Percentiles rank a stretch among this genome's conserved stretches.
Conservation (phyloP, 1,140 invertebrate species). For the Chironomus striatipennis region DNA sequence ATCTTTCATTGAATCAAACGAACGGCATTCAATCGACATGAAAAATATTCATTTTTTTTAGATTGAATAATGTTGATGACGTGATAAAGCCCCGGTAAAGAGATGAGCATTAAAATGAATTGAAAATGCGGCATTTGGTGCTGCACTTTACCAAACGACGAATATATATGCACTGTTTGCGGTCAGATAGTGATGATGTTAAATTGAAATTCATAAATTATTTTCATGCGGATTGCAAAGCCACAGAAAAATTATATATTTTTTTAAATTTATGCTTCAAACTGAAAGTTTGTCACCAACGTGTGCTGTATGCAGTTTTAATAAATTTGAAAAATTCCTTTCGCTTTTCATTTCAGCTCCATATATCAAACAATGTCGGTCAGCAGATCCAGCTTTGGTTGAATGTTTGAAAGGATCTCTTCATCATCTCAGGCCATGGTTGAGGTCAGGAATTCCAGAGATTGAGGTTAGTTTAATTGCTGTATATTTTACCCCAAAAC, state of each 20-base stretch:
- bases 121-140: neutral
- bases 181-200: neutral
- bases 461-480: conserved; percentile 41
- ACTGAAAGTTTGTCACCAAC: neutral
- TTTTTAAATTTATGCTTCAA: neutral
- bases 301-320: neutral
- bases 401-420: conserved; percentile 52
- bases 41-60: neutral
- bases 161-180: neutral
- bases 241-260: neutral
- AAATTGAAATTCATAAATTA: neutral
- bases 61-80: neutral
- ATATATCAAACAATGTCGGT: conserved; percentile 59
- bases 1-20: no score
- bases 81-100: neutral
- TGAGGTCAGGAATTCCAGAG: conserved; percentile 57
- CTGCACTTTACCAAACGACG: neutral
- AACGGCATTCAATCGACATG: neutral
- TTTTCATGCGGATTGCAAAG: neutral
- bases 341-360: conserved; percentile 46
- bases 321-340: conserved; percentile 19
- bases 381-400: conserved; percentile 52
- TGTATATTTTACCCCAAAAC: no score
- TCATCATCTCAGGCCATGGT: conserved; percentile 55
- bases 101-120: neutral